phyloP scores from a whole-genome alignment of 2,113 vertebrate species.

The Brachyistius frenatus region DNA sequence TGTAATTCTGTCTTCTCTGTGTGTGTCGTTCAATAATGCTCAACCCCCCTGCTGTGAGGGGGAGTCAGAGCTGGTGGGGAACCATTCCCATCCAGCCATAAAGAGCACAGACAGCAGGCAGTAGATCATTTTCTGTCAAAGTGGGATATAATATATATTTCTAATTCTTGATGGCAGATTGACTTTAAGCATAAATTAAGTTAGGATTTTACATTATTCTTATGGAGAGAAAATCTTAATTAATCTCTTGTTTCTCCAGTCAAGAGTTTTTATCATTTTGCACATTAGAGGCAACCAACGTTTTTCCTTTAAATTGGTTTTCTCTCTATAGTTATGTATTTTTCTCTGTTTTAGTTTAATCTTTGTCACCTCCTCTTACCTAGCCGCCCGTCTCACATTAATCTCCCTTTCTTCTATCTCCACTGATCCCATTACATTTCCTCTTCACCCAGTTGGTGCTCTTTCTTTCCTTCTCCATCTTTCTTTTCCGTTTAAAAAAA shows the following conservation, averaged over 20 bases:
- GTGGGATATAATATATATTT: slow-evolving; percentile 6
- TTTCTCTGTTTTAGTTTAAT: neutral
- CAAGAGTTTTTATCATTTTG: neutral
- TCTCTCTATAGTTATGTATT: neutral
- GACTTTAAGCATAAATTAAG: neutral
- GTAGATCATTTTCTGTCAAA: slow-evolving; percentile 9
- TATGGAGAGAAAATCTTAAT: neutral
- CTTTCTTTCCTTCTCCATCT: neutral
- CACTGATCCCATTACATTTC: neutral
- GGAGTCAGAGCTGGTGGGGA: slow-evolving; percentile 10
- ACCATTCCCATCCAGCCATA: slow-evolving; percentile 4
- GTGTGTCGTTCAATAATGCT: slow-evolving; percentile 20
- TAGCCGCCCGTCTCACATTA: neutral
- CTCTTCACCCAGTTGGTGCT: neutral
- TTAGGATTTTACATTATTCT: neutral
- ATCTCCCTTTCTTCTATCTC: neutral
- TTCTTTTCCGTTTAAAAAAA: neutral
- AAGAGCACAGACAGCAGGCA: slow-evolving; percentile 6
- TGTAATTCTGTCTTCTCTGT: slow-evolving; percentile 31
- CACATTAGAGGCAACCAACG: neutral
- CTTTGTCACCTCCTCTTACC: neutral
- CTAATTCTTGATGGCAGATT: neutral
- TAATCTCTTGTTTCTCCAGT: neutral
- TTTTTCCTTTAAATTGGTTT: neutral
- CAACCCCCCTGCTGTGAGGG: slow-evolving; percentile 27